Conservation (phyloP, 2,888 invertebrate species). For the Dynastes maya region DNA sequence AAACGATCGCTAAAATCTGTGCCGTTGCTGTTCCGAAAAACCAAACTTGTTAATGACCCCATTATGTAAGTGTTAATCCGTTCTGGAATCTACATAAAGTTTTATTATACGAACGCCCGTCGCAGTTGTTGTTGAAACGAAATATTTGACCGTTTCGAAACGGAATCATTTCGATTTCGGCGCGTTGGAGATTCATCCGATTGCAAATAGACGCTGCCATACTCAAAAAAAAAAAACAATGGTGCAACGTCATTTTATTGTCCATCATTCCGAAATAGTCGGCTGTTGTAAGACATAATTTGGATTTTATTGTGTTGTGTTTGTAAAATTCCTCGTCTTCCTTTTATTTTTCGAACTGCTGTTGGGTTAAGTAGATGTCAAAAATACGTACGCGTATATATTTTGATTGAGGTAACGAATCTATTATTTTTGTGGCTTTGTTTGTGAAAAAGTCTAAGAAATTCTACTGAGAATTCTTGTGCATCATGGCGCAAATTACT, state of each 20-base stretch:
- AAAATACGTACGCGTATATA: no score
- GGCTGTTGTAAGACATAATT: background rate
- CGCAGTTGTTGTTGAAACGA: background rate
- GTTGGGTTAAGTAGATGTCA: no score
- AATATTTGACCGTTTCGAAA: background rate
- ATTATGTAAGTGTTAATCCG: constrained; percentile 28
- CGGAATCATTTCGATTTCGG: constrained; percentile 1
- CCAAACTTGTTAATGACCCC: constrained; percentile 32
- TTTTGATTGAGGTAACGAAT: no score
- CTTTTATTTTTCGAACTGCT: no score
- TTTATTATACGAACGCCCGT: constrained; percentile 4
- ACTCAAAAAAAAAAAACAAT: constrained; percentile 1
- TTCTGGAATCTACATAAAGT: constrained; percentile 35
- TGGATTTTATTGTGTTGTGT: constrained; percentile 10
- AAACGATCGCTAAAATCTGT: background rate
- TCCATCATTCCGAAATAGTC: background rate
- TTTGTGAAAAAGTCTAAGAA: no score
- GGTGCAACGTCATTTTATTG: constrained; percentile 18
- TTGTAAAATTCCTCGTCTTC: background rate
- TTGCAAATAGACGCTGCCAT: background rate
- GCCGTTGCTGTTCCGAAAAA: background rate
- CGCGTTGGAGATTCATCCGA: background rate
- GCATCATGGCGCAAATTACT: no score
- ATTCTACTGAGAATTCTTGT: no score
- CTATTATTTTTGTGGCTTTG: no score